These are phyloP conservation scores for Corythornis cristatus DNA, from an alignment of 2,113 vertebrate species.

Conservation along the genomic window DNA sequence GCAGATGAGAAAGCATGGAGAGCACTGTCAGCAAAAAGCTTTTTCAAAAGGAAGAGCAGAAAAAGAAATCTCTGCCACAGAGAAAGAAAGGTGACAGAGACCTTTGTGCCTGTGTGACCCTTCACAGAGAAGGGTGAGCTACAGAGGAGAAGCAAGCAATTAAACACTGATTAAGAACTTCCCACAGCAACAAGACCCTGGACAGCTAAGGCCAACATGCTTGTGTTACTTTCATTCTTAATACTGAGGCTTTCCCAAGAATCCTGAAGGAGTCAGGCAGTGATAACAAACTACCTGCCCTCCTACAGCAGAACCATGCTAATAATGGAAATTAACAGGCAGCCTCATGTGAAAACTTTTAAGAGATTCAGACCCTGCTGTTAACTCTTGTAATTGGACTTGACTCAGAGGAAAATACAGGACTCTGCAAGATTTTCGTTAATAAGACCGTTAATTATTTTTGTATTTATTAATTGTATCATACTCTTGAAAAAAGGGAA, in stretches of 20 bases:
- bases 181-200: background rate
- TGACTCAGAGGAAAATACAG: background rate
- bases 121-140: background rate
- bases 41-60: constrained; percentile 37
- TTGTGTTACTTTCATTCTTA: background rate
- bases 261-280: background rate
- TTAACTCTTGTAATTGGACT: background rate
- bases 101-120: background rate
- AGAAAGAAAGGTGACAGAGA: background rate
- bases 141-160: background rate
- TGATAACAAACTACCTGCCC: background rate
- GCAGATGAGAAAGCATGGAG: constrained; percentile 37
- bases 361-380: background rate
- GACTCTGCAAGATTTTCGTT: background rate
- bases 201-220: background rate
- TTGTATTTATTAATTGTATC: background rate
- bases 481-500: background rate
- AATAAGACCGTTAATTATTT: background rate
- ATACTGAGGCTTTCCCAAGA: background rate
- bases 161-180: constrained; percentile 13
- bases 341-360: background rate
- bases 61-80: background rate
- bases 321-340: background rate
- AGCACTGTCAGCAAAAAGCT: constrained; percentile 37
- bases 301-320: background rate